Base-by-base conservation (phyloP, 2,113 vertebrate species). In the Neomonachus schauinslandi region DNA sequence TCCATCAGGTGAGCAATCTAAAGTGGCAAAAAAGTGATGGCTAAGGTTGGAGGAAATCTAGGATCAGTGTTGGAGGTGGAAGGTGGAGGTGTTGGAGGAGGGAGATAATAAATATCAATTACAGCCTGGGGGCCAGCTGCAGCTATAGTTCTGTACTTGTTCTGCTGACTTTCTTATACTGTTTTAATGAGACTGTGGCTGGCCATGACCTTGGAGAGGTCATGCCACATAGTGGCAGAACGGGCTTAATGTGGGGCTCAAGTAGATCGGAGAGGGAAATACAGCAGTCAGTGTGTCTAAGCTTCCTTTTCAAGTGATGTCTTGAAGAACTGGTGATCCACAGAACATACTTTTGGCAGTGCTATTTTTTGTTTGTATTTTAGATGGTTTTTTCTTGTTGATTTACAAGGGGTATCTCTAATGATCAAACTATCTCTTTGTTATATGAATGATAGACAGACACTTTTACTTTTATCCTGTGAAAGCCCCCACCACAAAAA, bases 311-410 rank as follows among this genome's bases (percentile, higher is more conserved):
- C 51, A 71, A 46, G 18, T 2, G 11, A 7, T 87, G 36, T 42
- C 26, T 65, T 90, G 57, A 94, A 86, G 57, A 85, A 83, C 5
- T 36, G 95, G 31, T 65, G 59, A 89, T 46, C 31, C 71, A 85
- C 26, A 91, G 42, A 86, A 51, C 9, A 55, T 82, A 16, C 31
- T 79, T 95, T 93, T n/a, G 81, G 39, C 39, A 85, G 85, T 15
- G 9, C n/a, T 91, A 2, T 3, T 10, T 87, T 95, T 90, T 93
- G 15, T 49, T 91, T 77, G 33, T n/a, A 65, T 77, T 92, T 95
- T 92, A 95, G 46, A 81, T 24, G 2, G 94, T 79, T 92, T 92
- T 83, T 53, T 93, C 91, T 86, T 51, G 10, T 87, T 59, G 13
- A 74, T 82, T 91, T 76, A 88, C 96, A 91, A 85, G 28, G 11